Base-by-base conservation (phyloP, 1,140 invertebrate genomes). In the Venturia canescens region DNA sequence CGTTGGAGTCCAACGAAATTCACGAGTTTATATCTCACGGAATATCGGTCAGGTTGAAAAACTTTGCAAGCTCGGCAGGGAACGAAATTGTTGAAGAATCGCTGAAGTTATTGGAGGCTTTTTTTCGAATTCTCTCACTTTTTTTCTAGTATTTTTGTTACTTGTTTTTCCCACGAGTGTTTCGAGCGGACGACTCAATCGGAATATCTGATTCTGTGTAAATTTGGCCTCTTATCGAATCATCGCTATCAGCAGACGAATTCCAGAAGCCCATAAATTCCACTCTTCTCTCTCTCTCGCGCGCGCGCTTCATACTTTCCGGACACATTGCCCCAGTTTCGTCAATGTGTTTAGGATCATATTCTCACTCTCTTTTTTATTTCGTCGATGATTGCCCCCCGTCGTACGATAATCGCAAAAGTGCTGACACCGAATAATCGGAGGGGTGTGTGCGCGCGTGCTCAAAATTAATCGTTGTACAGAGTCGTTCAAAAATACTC, bases 371-470 rank as follows among this genome's bases (percentile, higher is more conserved):
- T 57, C 21, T 44, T 44, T 44, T 44, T 44, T 13, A 44, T 44
- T 44, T 44, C 15, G 3, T 53, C 15, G n/a, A 6, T 16, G n/a
- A 18, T 6, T 53, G 50, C 15, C 4, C 15, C 3, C 15, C n/a
- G 15, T 16, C 3, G 3, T 53, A 21, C 50, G 50, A 53, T 57
- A 23, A 57, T 57, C 53, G 53, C n/a, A 7, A 57, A 23, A n/a
- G 53, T 57, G 53, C 53, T 23, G 53, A 57, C 11, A 57, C 1
- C n/a, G 21, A 57, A 57, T 23, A 57, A 57, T 57, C 53, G n/a
- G 80, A 85, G 84, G 85, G 86, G 84, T 84, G 84, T 83, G 63
- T 84, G 60, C 44, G 60, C 44, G 74, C 57, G 57, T 13, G 53
- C 53, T 57, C 0, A 3, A 57, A 18, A 57, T 57, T 57, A n/a